Conservation (phyloP, 2,113 vertebrate genomes). For the Percopsis transmontana region DNA sequence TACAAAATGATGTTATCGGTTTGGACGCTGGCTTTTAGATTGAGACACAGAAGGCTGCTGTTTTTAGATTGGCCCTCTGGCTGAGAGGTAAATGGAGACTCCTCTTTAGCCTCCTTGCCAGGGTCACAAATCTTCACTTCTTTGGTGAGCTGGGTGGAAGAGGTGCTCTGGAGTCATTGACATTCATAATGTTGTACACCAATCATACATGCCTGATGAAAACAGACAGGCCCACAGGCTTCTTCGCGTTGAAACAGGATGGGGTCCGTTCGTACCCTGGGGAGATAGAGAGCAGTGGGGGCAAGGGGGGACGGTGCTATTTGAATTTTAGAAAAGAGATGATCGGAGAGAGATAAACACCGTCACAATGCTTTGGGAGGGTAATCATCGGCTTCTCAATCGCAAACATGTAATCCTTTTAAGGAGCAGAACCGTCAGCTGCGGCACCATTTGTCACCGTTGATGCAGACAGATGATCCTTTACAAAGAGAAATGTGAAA, state of each 20-base stretch:
- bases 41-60: neutral
- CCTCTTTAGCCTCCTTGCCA: constrained; percentile 17
- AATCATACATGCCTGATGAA: constrained; percentile 44
- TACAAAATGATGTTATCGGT: constrained; percentile 8
- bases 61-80: constrained; percentile 1
- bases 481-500: constrained; percentile 31
- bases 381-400: constrained; percentile 42
- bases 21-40: neutral
- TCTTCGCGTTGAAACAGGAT: constrained; percentile 33
- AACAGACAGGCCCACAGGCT: constrained; percentile 17
- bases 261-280: constrained; percentile 33
- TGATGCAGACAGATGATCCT: constrained; percentile 43
- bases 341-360: constrained; percentile 27
- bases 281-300: constrained; percentile 27
- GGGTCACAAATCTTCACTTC: constrained; percentile 29
- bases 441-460: constrained; percentile 42
- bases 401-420: constrained; percentile 46
- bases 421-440: constrained; percentile 36
- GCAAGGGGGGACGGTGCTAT: constrained; percentile 26
- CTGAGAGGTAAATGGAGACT: constrained; percentile 6
- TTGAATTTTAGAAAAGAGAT: constrained; percentile 22
- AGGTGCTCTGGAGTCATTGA: constrained; percentile 18
- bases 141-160: constrained; percentile 1
- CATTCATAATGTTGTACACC: constrained; percentile 24
- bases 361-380: constrained; percentile 37